Conservation (phyloP, 1,140 invertebrate genomes). For the Eueides isabella region DNA sequence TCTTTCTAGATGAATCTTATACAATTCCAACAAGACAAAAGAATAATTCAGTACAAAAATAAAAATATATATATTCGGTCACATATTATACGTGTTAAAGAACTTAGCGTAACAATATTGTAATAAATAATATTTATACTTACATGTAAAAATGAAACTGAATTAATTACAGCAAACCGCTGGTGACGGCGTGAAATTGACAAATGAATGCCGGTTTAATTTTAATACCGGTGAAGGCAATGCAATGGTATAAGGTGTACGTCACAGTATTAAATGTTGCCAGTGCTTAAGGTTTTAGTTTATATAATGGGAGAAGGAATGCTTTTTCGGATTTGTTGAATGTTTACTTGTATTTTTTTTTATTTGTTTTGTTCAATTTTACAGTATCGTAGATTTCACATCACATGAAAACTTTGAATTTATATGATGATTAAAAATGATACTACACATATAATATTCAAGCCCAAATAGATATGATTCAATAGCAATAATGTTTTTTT, state of each 20-base stretch:
- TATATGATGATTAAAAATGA: no score
- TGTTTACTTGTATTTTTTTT: background rate
- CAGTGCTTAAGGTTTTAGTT: background rate
- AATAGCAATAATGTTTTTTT: no score
- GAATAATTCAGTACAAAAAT: background rate
- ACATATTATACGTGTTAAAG: background rate
- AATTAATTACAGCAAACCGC: constrained; percentile 15
- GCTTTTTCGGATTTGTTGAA: no score
- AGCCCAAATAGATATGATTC: no score
- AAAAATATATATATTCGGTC: background rate
- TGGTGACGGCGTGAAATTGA: constrained; percentile 32
- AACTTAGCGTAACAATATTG: background rate
- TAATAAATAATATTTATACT: constrained; percentile 32
- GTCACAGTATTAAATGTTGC: background rate
- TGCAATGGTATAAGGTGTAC: background rate
- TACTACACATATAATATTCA: no score
- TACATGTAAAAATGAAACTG: constrained; percentile 26
- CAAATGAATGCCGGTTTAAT: constrained; percentile 32
- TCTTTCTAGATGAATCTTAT: constrained; percentile 31
- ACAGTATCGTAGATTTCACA: no score
- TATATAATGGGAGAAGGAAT: background rate
- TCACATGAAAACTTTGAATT: no score
- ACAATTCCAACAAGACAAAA: constrained; percentile 4
- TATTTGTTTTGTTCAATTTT: background rate
- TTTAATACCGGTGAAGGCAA: constrained; percentile 2